Percentiles rank a stretch among this genome's conserved stretches.
Conservation (phyloP, 1,140 invertebrate species). For the Leptinotarsa texana region DNA sequence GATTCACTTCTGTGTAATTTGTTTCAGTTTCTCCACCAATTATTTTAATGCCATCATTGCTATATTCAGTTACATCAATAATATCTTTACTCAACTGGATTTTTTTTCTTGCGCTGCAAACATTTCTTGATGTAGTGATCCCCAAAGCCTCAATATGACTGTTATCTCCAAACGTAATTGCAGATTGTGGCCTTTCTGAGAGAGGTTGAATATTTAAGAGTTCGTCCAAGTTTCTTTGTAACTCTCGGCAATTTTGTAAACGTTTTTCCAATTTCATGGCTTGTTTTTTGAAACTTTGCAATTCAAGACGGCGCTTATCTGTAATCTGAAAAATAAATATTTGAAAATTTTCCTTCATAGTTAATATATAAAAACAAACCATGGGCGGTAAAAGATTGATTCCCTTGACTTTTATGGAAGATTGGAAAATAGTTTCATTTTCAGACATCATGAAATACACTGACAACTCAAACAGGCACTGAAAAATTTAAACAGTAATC, state of each 20-base stretch:
- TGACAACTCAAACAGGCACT: too few species aligned
- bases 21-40: constrained; percentile 17
- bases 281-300: constrained; percentile 49
- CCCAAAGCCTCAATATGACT: constrained; percentile 33
- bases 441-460: too few species aligned
- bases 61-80: constrained; percentile 40
- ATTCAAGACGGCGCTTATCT: constrained; percentile 46
- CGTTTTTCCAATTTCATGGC: constrained; percentile 49
- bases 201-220: constrained; percentile 25
- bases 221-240: constrained; percentile 38
- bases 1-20: neutral
- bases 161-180: constrained; percentile 32
- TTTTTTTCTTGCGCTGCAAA: constrained; percentile 14
- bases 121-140: constrained; percentile 7
- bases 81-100: constrained; percentile 33
- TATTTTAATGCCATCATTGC: constrained; percentile 31
- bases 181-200: constrained; percentile 13
- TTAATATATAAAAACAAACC: constrained; percentile 54
- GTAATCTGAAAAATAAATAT: constrained; percentile 41
- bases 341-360: neutral
- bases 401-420: constrained; percentile 66
- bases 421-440: constrained; percentile 42
- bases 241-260: constrained; percentile 37
- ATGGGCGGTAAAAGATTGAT: constrained; percentile 65
- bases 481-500: too few species aligned